A percentile compares a stretch with the other conserved stretches of the same genome.
Conservation (phyloP, 1,140 invertebrate species). For the Aradophagus sp. region DNA sequence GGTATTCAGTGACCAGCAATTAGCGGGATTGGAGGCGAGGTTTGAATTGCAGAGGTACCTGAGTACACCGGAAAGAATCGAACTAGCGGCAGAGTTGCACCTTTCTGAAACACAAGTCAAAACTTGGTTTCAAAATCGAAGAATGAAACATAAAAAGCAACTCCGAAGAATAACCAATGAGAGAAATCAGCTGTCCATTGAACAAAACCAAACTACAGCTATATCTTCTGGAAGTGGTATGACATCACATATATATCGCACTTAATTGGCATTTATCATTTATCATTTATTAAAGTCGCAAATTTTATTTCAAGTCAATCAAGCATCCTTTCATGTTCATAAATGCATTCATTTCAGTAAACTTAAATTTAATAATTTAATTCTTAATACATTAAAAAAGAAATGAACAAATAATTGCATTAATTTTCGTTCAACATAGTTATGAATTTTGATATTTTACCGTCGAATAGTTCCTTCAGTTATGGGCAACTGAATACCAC, state of each 20-base stretch:
- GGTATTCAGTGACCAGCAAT: conserved; percentile 96
- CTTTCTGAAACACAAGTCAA: conserved; percentile 98
- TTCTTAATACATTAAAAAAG: no score
- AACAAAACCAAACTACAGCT: conserved; percentile 53
- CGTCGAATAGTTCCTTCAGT: conserved; percentile 34
- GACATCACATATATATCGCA: no score
- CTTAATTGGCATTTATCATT: no score
- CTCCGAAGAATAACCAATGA: conserved; percentile 83
- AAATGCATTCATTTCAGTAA: no score
- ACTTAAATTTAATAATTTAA: no score
- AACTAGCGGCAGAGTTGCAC: conserved; percentile 92
- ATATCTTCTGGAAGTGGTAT: no score
- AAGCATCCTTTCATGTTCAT: no score
- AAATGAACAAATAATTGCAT: conserved; percentile 17
- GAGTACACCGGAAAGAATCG: conserved; percentile 96
- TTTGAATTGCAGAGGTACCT: conserved; percentile 97
- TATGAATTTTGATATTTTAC: conserved; percentile 34
- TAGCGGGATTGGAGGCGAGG: conserved; percentile 94
- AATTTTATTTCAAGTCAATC: no score
- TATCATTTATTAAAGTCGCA: no score
- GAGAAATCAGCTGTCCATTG: conserved; percentile 45
- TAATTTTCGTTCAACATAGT: conserved; percentile 13
- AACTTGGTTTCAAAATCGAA: conserved; percentile 97
- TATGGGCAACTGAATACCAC: conserved; percentile 59
- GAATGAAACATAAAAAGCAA: conserved; percentile 99